Evolutionary conservation across 2,888 invertebrate genomes (phyloP).

Genomic region (Lumbricus terrestris): DNA sequence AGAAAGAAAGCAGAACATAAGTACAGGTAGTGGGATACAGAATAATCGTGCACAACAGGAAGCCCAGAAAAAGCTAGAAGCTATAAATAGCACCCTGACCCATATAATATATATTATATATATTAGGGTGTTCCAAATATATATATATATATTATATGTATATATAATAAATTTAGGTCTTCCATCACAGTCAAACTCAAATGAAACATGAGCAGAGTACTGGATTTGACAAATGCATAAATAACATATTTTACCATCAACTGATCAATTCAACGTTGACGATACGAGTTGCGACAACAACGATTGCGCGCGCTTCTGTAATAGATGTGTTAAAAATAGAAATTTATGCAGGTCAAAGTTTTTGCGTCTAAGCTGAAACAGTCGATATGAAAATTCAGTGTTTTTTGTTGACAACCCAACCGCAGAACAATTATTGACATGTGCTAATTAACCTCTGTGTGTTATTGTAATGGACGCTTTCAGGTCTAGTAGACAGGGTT

Average conservation of each 20-base stretch:
- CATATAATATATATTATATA: too few species aligned
- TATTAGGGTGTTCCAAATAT: too few species aligned
- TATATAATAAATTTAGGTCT: too few species aligned
- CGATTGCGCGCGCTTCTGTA: neutral
- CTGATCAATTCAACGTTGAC: too few species aligned
- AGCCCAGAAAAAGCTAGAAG: too few species aligned
- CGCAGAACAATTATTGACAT: neutral
- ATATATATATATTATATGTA: too few species aligned
- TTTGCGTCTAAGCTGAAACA: neutral
- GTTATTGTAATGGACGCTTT: neutral
- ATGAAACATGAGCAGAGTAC: neutral
- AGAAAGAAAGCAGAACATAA: too few species aligned
- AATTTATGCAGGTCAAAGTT: neutral
- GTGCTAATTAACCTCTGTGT: neutral
- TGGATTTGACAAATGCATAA: neutral
- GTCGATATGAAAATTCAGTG: neutral
- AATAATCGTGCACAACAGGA: too few species aligned
- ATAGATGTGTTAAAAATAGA: neutral
- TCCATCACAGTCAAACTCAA: neutral
- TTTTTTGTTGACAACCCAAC: neutral
- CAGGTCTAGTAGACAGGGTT: neutral
- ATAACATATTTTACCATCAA: neutral
- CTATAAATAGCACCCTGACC: too few species aligned
- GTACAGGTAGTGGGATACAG: too few species aligned
- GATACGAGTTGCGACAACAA: neutral